Base-by-base conservation (phyloP, 2,888 invertebrate genomes). In the Macroteleia sp. region DNA sequence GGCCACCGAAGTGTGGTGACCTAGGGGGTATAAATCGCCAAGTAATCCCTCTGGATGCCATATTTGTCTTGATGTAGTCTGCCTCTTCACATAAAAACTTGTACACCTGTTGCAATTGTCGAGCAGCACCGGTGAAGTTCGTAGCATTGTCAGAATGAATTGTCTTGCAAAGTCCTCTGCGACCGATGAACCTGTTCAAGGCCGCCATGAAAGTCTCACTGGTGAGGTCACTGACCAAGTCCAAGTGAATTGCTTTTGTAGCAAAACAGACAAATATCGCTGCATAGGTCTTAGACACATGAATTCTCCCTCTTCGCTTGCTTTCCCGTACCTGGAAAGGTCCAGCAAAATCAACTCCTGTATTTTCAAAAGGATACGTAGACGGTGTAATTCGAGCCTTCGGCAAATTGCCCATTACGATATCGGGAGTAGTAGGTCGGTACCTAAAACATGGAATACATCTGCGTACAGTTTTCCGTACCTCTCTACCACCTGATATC, bases 241-340 rank as follows among this genome's bases (percentile, higher is more conserved):
- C 78, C 3, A 81, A 28, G 34, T 81, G 74, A 0, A 75, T 59
- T 0, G 81, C 76, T 22, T 82, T 82, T 0, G 76, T 70, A 8
- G 42, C 34, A n/a, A 85, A 66, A 41, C 85, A 85, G 2, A 80
- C 61, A 25, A 85, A 83, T 8, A 83, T 39, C 1, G 80, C 71
- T 3, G 85, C 22, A 52, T 85, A 85, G 8, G 44, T 76, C 39
- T 85, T 83, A 0, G 41, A 32, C 3, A 54, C 39, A 1, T 48
- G 52, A 4, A 54, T 42, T n/a, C 69, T 41, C 3, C 57, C 64
- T 36, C 81, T 39, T 25, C 77, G 41, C 16, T 46, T 22, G 10
- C 50, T 64, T 25, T 74, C 57, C 1, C 69, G 44, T 5, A 83
- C 25, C 16, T 50, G 20, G 10, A 32, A 32, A 2, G n/a, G n/a